Evolutionary conservation across 1,140 invertebrate species (phyloP).

Genomic region (Lucilia cuprina): DNA sequence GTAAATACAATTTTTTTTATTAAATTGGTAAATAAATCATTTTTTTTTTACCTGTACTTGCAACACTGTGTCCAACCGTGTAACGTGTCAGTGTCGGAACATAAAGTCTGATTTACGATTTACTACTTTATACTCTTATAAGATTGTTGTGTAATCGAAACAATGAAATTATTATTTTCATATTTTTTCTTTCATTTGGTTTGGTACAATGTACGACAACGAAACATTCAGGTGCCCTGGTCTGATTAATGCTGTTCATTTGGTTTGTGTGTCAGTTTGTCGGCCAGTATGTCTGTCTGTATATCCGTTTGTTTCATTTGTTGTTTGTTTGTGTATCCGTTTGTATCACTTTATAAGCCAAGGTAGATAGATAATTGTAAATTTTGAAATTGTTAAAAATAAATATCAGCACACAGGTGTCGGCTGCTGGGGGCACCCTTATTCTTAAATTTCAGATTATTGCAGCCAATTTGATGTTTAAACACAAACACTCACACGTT

Average conservation of each 20-base stretch:
- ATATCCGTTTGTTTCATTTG: not conserved
- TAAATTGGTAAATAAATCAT: not conserved
- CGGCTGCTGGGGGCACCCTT: conserved; percentile 24
- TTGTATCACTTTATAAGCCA: conserved; percentile 3
- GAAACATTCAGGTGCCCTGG: not conserved
- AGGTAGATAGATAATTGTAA: conserved; percentile 11
- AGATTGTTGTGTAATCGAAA: not conserved
- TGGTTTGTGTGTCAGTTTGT: not conserved
- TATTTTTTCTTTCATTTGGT: not conserved
- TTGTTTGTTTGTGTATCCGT: not conserved
- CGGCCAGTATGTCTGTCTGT: not conserved
- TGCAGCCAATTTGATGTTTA: not conserved
- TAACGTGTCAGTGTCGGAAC: not conserved
- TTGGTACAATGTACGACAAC: not conserved
- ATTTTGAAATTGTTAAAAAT: not conserved
- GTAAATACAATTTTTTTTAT: not conserved
- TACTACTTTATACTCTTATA: not conserved
- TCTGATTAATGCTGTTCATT: not conserved
- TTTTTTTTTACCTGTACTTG: not conserved
- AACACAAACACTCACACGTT: not conserved
- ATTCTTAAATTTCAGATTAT: not conserved
- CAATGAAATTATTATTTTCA: not conserved
- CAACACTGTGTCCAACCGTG: not conserved
- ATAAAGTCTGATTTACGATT: not conserved
- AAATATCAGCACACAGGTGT: conserved; percentile 13